Evolutionary conservation across 2,888 invertebrate species (phyloP), one percentile per base, ranked within the genome.

Genomic region (Choristoneura rosaceana): DNA sequence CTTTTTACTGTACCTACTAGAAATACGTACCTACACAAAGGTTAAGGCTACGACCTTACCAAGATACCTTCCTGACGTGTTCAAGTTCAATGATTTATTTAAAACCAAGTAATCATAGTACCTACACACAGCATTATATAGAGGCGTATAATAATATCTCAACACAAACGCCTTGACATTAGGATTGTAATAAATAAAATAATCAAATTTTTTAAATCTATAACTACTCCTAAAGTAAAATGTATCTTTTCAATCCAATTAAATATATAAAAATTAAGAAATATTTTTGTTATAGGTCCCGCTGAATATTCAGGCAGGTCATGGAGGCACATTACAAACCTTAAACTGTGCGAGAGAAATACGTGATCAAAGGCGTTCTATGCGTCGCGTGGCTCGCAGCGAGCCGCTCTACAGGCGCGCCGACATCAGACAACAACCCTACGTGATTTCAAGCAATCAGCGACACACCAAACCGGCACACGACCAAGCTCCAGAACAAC

Each of bases 391-490:
- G 58, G 63, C 47, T 55, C 71, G 71, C 62, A 58, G 62, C 9
- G 71, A 71, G 17, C 71, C 71, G 9, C 41, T 63, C 12, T 71
- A 71, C 67, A 62, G 67, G 4, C 62, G 71, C 45, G 38, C 62
- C 14, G 63, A 58, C n/a, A 38, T 50, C 59, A 73, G 73, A 15
- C 68, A 73, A 41, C 68, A 69, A 43, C 73, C 73, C 9, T 73
- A 73, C 64, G 17, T 41, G 3, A 64, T 64, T n/a, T 50, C 59
- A 47, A 34, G 50, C 50, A 69, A 38, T 10, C 68, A 64, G 34
- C 63, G 73, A 17, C 43, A 52, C 63, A 58, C 38, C 38, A 50
- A 43, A 15, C 33, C 17, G 9, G 17, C 67, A 9, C 14, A 9
- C n/a, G 59, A 68, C 14, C 47, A 50, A 34, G 38, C 38, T 14